Conservation (phyloP, 2,113 vertebrate genomes). For the Tichodroma muraria region DNA sequence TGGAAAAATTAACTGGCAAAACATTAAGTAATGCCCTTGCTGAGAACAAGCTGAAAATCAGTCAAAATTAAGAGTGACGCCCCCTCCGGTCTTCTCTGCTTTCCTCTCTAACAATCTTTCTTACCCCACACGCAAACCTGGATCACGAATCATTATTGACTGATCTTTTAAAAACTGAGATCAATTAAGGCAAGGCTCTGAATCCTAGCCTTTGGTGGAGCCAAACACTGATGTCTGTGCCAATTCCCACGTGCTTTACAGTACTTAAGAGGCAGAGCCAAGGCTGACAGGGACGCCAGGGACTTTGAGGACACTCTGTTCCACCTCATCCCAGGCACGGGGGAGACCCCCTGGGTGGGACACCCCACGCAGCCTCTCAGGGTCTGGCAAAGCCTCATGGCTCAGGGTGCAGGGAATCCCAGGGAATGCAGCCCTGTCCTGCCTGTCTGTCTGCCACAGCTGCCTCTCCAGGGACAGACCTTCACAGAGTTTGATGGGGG, state of each 20-base stretch:
- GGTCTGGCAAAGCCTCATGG: accelerated
- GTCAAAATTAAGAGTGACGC: neutral
- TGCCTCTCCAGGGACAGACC: neutral
- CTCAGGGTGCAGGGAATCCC: neutral
- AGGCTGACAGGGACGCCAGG: neutral
- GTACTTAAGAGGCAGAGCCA: neutral
- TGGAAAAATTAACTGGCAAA: neutral
- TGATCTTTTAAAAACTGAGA: neutral
- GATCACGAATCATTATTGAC: neutral
- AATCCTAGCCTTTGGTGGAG: neutral
- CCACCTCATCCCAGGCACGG: too few relatives aligned
- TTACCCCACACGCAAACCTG: neutral
- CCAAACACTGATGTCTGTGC: neutral
- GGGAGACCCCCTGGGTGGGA: neutral
- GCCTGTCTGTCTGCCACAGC: neutral
- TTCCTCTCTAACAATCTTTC: neutral
- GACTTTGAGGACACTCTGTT: neutral
- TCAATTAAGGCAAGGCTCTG: neutral
- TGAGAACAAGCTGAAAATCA: neutral
- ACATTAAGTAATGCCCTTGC: neutral
- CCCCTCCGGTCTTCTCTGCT: neutral
- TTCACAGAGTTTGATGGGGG: neutral
- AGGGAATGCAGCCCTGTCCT: neutral
- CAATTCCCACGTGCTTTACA: neutral
- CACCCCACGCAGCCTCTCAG: accelerated